Evolutionary conservation across 2,888 invertebrate species (phyloP).

Genomic region (Standfussiana lucernea): DNA sequence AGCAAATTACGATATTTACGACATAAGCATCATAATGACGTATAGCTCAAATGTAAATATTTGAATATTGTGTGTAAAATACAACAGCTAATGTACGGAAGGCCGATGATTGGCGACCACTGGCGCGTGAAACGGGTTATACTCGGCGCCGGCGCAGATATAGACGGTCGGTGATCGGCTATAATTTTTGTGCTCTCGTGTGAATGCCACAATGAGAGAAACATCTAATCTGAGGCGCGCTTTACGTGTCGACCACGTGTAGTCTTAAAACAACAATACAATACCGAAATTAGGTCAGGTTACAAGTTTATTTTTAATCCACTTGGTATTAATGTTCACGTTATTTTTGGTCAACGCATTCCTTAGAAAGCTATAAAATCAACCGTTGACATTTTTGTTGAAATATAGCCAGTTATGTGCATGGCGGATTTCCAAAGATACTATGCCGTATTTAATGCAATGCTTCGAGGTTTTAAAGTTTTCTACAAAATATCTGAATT

Average conservation of each 20-base stretch:
- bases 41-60: slow-evolving; percentile 55
- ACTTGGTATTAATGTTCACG: slow-evolving; percentile 44
- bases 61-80: slow-evolving; percentile 47
- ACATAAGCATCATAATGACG: slow-evolving; percentile 31
- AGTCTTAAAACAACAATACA: slow-evolving; percentile 70
- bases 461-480: neutral
- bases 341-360: slow-evolving; percentile 42
- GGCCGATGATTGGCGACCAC: slow-evolving; percentile 84
- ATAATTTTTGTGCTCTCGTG: slow-evolving; percentile 88
- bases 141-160: slow-evolving; percentile 85
- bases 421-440: slow-evolving; percentile 12
- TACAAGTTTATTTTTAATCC: slow-evolving; percentile 65
- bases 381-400: slow-evolving; percentile 22
- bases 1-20: slow-evolving; percentile 26
- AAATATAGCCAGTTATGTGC: neutral
- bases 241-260: slow-evolving; percentile 66
- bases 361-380: slow-evolving; percentile 42
- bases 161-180: slow-evolving; percentile 90
- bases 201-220: slow-evolving; percentile 84
- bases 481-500: neutral
- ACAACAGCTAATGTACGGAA: slow-evolving; percentile 61
- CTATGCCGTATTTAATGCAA: neutral
- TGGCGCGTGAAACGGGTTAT: slow-evolving; percentile 90
- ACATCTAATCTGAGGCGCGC: slow-evolving; percentile 75
- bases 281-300: slow-evolving; percentile 67